Percentiles rank a stretch among this genome's conserved stretches.
Conservation (phyloP, 1,140 invertebrate species). For the Eriosoma lanigerum region DNA sequence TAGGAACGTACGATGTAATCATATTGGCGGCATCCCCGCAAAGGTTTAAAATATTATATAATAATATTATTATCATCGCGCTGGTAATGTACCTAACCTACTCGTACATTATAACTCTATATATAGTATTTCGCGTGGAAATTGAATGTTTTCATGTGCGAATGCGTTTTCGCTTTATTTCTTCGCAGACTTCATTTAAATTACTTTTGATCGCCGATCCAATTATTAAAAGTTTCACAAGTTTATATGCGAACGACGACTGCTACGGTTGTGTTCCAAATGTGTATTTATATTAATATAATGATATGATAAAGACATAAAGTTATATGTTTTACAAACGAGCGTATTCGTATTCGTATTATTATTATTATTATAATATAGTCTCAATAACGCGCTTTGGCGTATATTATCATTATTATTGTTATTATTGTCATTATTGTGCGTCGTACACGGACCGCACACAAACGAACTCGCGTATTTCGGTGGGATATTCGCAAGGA, state of each 20-base stretch:
- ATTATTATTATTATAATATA: no score
- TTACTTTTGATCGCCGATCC: conserved; percentile 24
- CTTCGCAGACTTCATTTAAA: conserved; percentile 1
- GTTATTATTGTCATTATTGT: not conserved
- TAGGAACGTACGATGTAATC: no score
- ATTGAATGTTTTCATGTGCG: not conserved
- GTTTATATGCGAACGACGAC: not conserved
- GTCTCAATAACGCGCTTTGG: not conserved
- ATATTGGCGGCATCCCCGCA: no score
- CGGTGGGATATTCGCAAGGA: not conserved
- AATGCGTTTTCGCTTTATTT: not conserved
- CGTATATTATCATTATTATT: conserved; percentile 1
- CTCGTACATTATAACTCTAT: no score
- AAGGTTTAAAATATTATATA: no score
- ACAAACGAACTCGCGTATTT: not conserved
- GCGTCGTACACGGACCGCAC: not conserved
- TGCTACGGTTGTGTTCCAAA: not conserved
- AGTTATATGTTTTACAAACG: no score
- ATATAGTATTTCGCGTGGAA: no score
- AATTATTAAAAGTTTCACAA: conserved; percentile 29
- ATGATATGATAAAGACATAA: no score
- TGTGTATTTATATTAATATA: no score
- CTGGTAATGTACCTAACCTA: no score
- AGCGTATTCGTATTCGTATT: not conserved
- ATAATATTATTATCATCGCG: no score